A percentile compares a stretch with the other conserved stretches of the same genome.
Conservation (phyloP, 2,113 vertebrate species). For the Clinocottus analis region DNA sequence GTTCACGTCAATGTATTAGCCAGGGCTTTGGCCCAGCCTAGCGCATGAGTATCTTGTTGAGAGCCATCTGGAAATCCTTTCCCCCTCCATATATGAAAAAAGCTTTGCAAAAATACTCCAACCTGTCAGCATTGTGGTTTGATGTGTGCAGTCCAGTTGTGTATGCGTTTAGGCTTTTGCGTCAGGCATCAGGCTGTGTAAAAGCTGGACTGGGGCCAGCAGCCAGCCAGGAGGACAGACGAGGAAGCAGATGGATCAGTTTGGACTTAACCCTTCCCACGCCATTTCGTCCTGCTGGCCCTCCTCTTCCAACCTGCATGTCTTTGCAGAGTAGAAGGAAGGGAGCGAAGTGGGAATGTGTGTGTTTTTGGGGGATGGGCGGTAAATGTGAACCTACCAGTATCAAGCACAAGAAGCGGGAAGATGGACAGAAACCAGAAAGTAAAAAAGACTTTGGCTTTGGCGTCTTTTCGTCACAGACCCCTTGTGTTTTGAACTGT, state of each 20-base stretch:
- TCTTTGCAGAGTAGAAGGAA: conserved; percentile 37
- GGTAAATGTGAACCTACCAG: conserved; percentile 8
- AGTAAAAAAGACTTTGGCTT: conserved; percentile 20
- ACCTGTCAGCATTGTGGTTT: conserved; percentile 34
- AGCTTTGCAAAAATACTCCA: conserved; percentile 24
- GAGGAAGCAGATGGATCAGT: conserved; percentile 81
- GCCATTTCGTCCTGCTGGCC: conserved; percentile 69
- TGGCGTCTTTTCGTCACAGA: conserved; percentile 32
- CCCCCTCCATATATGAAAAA: neutral
- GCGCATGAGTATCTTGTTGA: conserved; percentile 16
- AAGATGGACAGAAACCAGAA: conserved; percentile 18
- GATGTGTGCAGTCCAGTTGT: conserved; percentile 43
- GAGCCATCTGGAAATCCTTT: conserved; percentile 43
- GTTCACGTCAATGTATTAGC: neutral
- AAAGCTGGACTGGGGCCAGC: conserved; percentile 60
- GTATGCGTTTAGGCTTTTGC: conserved; percentile 43
- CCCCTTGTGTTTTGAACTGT: conserved; percentile 46
- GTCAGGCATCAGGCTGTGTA: conserved; percentile 48
- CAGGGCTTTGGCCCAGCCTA: conserved; percentile 19
- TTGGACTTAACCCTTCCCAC: conserved; percentile 83
- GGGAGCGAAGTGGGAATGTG: conserved; percentile 1
- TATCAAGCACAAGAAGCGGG: conserved; percentile 23
- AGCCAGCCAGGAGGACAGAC: conserved; percentile 76
- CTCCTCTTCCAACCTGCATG: conserved; percentile 51
- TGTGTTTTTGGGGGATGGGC: conserved; percentile 30